Base-by-base conservation (phyloP, 2,113 vertebrate genomes). In the Halichoerus grypus region DNA sequence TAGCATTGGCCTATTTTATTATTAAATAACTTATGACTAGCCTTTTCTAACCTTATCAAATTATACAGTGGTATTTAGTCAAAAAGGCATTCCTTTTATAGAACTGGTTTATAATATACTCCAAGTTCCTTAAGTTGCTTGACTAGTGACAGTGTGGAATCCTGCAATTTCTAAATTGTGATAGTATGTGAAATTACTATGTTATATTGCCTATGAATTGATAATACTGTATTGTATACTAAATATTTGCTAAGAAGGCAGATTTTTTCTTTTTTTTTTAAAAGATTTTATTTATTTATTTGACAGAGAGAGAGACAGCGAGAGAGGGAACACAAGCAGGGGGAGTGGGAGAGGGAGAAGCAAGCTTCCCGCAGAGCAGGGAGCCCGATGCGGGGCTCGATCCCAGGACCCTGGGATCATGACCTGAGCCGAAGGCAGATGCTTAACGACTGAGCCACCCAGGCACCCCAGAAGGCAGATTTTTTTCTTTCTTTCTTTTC, bases 21-120 rank as follows among this genome's bases (percentile, higher is more conserved):
- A 94, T 97, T 94, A 96, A 94, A 79, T 26, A 53, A 94, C 19
- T 2, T 39, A 81, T 63, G 15, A 71, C 26, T 57, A 94, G 8
- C 3, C 33, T 88, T 92, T 95, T 86, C 46, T 85, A 88, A 90
- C 36, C 16, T 49, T 77, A 88, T 61, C 10, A 88, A 93, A 92
- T 88, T 61, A 39, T 80, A 46, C 13, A 39, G 11, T 87, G 4
- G 7, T n/a, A 76, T 74, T 92, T 90, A 90, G 21, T 16, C 24
- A 22, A 80, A 92, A 82, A 76, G 3, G 2, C 42, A 55, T 88
- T 97, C 9, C 1, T 84, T 71, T 94, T 49, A 79, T 57, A 10
- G 7, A 90, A 88, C 15, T 88, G 28, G 1, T 67, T 95, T 77
- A 67, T 55, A 96, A 81, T 76, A 53, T 46, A 88, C 21, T 59